Evolutionary conservation across 2,888 invertebrate species (phyloP), one percentile per base, ranked within the genome.

Genomic region (Lysandra bellargus): DNA sequence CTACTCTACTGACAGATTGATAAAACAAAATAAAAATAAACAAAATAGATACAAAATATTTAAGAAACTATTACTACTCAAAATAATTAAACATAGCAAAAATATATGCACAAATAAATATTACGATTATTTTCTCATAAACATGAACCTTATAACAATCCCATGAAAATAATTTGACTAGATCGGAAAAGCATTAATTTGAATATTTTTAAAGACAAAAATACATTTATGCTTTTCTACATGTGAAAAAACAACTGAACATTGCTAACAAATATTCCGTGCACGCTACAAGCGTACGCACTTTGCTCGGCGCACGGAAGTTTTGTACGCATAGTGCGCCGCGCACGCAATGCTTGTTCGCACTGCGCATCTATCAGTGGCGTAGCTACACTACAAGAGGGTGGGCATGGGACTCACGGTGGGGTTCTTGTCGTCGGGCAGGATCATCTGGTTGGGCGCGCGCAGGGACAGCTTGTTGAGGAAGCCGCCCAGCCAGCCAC

Each of bases 401-500:
- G 91, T 84, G n/a, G 91, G 88, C n/a, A 89, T 86, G 80, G 88
- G 78, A 94, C 96, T 96, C 95, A 98, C 98, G 82, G 97, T 95
- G 82, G 98, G 98, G 94, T 99, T 97, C 90, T 97, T 98, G 92
- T 99, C 99, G 92, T 99, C 98, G 1, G 99, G 99, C 84, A 99
- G 95, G 87, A 97, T 98, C 98, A 98, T 98, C 95, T 98, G 98
- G 95, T 98, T 98, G 92, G 98, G 98, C 74, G 97, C 97, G 84
- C 97, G 97, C 79, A 97, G 95, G 33, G 97, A 95, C 80, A 98
- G 95, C 91, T 97, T 98, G 90, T 96, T 97, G 94, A 98, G 97
- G 85, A 98, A 95, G 78, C 98, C 98, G 82, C 98, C 98, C 87
- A 98, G 97, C 98, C 98, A 98, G 80, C 98, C 97, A 81, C 95